phyloP scores from a whole-genome alignment of 2,113 vertebrate species.

The Calidris pugnax region DNA sequence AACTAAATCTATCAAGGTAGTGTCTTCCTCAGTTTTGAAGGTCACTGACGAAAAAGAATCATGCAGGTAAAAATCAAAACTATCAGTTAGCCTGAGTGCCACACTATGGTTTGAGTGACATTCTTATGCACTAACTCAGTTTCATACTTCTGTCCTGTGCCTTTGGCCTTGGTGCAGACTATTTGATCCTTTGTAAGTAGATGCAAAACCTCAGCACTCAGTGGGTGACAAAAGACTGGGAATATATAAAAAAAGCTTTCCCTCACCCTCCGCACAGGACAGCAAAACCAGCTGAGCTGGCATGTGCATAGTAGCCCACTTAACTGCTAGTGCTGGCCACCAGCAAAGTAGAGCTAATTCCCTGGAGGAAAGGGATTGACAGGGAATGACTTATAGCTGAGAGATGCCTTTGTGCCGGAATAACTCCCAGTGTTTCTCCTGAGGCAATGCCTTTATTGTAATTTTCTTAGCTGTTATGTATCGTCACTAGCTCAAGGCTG shows the following conservation, averaged over 20 bases:
- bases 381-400: background rate
- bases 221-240: background rate
- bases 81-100: background rate
- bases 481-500: background rate
- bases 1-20: background rate
- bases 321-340: background rate
- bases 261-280: background rate
- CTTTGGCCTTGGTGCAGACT: background rate
- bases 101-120: background rate
- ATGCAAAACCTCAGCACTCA: background rate
- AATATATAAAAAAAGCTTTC: background rate
- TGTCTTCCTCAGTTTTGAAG: background rate
- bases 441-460: background rate
- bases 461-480: background rate
- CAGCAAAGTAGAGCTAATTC: background rate
- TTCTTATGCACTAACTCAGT: background rate
- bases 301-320: background rate
- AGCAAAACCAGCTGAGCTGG: background rate
- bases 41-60: background rate
- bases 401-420: background rate
- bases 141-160: background rate
- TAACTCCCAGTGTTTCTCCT: background rate
- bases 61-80: background rate
- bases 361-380: background rate
- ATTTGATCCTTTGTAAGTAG: background rate